A percentile compares a stretch with the other conserved stretches of the same genome.
Conservation (phyloP, 2,797 vertebrate species). For the Falco peregrinus region DNA sequence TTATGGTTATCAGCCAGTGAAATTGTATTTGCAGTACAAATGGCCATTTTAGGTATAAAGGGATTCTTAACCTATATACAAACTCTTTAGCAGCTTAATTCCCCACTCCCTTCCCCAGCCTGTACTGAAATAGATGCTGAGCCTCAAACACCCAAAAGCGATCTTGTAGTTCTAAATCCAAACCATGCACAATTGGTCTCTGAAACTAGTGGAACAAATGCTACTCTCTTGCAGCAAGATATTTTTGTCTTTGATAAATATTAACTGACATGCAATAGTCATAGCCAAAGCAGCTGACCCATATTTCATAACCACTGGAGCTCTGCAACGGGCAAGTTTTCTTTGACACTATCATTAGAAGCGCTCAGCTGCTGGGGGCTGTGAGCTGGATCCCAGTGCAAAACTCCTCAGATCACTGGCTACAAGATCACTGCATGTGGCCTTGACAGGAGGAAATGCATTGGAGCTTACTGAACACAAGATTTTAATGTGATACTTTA, state of each 20-base stretch:
- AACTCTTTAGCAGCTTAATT: background rate
- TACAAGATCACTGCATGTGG: background rate
- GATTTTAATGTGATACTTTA: background rate
- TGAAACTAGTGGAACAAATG: constrained; percentile 58
- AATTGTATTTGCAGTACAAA: background rate
- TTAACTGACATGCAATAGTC: constrained; percentile 52
- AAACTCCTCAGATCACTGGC: background rate
- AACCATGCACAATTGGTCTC: constrained; percentile 33
- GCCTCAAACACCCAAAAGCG: constrained; percentile 40
- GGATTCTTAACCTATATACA: background rate
- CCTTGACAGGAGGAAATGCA: background rate
- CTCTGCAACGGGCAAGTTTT: constrained; percentile 21
- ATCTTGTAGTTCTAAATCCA: constrained; percentile 37
- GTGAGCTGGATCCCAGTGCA: background rate
- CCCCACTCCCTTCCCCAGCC: background rate
- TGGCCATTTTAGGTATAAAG: background rate
- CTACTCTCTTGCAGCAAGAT: constrained; percentile 49
- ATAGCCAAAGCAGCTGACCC: constrained; percentile 62
- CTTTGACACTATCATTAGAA: background rate
- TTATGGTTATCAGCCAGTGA: background rate
- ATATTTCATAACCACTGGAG: constrained; percentile 36
- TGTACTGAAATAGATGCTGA: constrained; percentile 34
- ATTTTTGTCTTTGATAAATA: constrained; percentile 72
- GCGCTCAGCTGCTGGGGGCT: background rate
- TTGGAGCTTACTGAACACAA: background rate